A percentile compares a stretch with the other conserved stretches of the same genome.
Conservation (phyloP, 2,113 vertebrate genomes). For the Salvator merianae region DNA sequence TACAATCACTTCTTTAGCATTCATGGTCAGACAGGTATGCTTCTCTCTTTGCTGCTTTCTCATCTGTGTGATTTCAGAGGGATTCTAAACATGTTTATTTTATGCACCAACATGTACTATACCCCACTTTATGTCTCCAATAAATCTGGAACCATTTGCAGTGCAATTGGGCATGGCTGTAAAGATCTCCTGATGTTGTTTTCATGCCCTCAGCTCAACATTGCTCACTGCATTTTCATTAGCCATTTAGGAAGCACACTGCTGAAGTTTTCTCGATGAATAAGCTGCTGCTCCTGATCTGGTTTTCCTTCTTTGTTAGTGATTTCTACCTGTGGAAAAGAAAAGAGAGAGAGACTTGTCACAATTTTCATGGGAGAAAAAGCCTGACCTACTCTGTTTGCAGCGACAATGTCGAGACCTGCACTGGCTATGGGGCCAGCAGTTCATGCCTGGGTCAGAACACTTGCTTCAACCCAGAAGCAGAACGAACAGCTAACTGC, state of each 20-base stretch:
- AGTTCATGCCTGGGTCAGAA: no score
- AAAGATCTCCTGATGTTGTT: constrained; percentile 24
- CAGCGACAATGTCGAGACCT: no score
- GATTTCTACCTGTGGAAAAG: not conserved
- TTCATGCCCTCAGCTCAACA: not conserved
- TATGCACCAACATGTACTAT: not conserved
- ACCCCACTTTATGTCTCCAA: constrained; percentile 36
- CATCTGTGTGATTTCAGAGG: constrained; percentile 12
- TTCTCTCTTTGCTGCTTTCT: constrained; percentile 33
- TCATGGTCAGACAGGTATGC: constrained; percentile 1
- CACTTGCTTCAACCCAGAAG: no score
- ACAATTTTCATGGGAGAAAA: not conserved
- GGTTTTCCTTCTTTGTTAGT: not conserved
- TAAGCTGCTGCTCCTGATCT: constrained; percentile 10
- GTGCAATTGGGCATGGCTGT: not conserved
- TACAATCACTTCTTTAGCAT: not conserved
- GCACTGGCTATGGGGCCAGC: no score
- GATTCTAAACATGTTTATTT: not conserved
- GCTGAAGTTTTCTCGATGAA: constrained; percentile 28
- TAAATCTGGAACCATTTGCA: constrained; percentile 45
- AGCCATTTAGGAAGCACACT: not conserved
- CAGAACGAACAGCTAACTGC: no score
- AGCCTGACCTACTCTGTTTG: no score
- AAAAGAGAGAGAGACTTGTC: not conserved
- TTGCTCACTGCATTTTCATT: constrained; percentile 30